Conservation (phyloP, 2,888 invertebrate genomes). For the Ctena decussata region DNA sequence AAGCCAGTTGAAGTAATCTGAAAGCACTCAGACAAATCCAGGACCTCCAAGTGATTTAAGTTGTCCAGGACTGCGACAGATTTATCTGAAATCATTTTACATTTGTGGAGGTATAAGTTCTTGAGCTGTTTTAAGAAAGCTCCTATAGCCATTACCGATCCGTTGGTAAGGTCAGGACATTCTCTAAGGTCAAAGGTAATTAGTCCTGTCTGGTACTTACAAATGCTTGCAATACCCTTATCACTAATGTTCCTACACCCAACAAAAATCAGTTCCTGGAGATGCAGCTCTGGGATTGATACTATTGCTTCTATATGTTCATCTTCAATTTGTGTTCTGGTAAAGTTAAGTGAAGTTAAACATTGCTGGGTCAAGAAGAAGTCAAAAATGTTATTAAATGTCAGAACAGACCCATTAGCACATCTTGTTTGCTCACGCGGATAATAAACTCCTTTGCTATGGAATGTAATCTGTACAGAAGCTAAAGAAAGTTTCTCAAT, state of each 20-base stretch:
- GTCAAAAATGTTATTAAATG: constrained; percentile 90
- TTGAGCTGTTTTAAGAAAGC: constrained; percentile 89
- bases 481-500: constrained; percentile 90
- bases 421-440: constrained; percentile 55
- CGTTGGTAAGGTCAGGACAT: constrained; percentile 91
- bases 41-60: constrained; percentile 88
- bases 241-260: constrained; percentile 90
- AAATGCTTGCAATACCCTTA: constrained; percentile 89
- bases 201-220: constrained; percentile 89
- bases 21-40: constrained; percentile 91
- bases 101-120: constrained; percentile 90
- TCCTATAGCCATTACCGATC: constrained; percentile 89
- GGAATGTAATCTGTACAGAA: constrained; percentile 91
- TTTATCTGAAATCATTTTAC: constrained; percentile 90
- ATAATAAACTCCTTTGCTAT: constrained; percentile 90
- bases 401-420: constrained; percentile 91
- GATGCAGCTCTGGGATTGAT: constrained; percentile 88
- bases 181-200: constrained; percentile 90
- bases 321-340: constrained; percentile 91
- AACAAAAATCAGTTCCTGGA: constrained; percentile 89
- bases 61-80: constrained; percentile 89
- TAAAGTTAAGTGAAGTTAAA: constrained; percentile 90
- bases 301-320: constrained; percentile 89
- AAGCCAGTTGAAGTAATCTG: constrained; percentile 90
- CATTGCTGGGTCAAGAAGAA: constrained; percentile 89